Evolutionary conservation across 1,140 invertebrate genomes (phyloP).

Genomic region (Plodia interpunctella): DNA sequence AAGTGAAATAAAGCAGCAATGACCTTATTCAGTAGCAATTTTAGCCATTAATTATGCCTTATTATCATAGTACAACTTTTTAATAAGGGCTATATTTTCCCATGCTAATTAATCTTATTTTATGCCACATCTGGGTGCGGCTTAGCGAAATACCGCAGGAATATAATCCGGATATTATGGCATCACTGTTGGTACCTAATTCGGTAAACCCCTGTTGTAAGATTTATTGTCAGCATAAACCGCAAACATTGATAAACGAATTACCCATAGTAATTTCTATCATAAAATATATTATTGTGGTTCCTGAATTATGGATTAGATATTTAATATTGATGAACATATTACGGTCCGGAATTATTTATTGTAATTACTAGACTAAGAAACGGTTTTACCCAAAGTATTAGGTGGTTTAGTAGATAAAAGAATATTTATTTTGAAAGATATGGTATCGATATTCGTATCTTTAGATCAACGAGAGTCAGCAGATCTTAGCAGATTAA

Average conservation of each 20-base stretch:
- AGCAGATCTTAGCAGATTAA: too few relatives aligned
- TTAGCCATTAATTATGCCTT: not conserved
- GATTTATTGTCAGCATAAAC: not conserved
- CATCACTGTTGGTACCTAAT: not conserved
- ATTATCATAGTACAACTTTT: constrained; percentile 7
- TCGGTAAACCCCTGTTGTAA: not conserved
- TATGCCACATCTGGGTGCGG: not conserved
- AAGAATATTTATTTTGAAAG: too few relatives aligned
- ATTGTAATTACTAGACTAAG: too few relatives aligned
- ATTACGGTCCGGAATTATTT: too few relatives aligned
- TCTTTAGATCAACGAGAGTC: too few relatives aligned
- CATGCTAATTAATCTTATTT: constrained; percentile 9
- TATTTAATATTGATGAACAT: too few relatives aligned
- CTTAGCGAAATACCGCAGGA: not conserved
- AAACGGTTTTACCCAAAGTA: too few relatives aligned
- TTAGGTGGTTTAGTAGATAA: too few relatives aligned
- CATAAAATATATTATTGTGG: not conserved
- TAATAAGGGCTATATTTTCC: not conserved
- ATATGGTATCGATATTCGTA: too few relatives aligned
- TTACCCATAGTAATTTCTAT: not conserved
- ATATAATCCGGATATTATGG: not conserved
- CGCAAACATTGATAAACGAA: not conserved
- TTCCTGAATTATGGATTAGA: not conserved
- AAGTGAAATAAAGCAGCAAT: too few relatives aligned
- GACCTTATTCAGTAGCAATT: too few relatives aligned